Evolutionary conservation across 92 coral and sea anemone species (phyloP).

Genomic region (Porites cylindrica): DNA sequence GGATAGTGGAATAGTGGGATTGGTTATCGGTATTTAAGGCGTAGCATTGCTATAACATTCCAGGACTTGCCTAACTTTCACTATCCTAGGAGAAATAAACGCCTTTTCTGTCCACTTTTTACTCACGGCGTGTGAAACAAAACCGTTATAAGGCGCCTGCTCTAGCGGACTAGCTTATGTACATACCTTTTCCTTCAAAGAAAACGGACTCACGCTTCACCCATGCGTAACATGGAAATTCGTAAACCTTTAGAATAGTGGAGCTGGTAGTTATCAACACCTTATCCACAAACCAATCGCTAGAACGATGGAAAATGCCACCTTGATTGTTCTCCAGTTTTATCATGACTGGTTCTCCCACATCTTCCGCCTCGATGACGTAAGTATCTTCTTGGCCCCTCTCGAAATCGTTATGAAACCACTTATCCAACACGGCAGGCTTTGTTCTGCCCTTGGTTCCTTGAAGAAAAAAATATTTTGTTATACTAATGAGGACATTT

Average conservation of each 20-base stretch:
- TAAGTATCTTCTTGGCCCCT: slow-evolving; percentile 77
- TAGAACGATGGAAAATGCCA: slow-evolving; percentile 20
- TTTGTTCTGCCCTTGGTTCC: slow-evolving; percentile 89
- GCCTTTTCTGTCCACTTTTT: too few relatives aligned
- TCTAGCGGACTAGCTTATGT: not conserved
- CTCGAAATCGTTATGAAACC: slow-evolving; percentile 71
- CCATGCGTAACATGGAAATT: slow-evolving; percentile 86
- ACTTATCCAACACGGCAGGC: slow-evolving; percentile 64
- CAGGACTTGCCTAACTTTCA: too few relatives aligned
- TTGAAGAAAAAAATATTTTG: slow-evolving; percentile 1
- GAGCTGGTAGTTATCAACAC: slow-evolving; percentile 53
- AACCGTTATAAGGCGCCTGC: too few relatives aligned
- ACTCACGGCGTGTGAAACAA: too few relatives aligned
- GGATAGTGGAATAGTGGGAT: too few relatives aligned
- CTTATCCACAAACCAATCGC: slow-evolving; percentile 86
- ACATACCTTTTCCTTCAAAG: slow-evolving; percentile 83
- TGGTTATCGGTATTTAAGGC: too few relatives aligned
- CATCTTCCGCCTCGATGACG: slow-evolving; percentile 72
- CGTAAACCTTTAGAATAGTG: slow-evolving; percentile 39
- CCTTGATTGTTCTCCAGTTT: slow-evolving; percentile 75
- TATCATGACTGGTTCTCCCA: slow-evolving; percentile 83
- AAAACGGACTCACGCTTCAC: slow-evolving; percentile 65
- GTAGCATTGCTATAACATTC: too few relatives aligned
- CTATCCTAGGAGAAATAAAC: too few relatives aligned
- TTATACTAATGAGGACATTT: not conserved